Base-by-base conservation (phyloP, 2,888 invertebrate species). In the Lissonota sp. region DNA sequence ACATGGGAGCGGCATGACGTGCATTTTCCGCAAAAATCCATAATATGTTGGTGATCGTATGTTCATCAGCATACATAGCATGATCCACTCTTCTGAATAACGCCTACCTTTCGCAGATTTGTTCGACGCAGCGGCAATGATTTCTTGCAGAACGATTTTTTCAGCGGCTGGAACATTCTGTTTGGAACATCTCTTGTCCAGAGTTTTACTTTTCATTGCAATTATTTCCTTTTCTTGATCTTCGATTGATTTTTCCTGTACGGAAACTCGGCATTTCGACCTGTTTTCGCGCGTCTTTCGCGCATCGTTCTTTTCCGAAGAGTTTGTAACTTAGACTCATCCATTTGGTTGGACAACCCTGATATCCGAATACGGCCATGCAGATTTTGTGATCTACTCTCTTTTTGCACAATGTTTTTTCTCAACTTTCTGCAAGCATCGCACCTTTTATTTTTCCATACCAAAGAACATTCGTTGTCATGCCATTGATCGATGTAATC, bases 71-170 rank as follows among this genome's bases (percentile, higher is more conserved):
- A 79, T 16, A 37, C 74, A 74, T 5, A 70, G 39, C 63, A 79
- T 55, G 37, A 79, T 69, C 74, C 70, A 74, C 5, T 79, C 74
- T 49, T 79, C 79, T 6, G 53, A n/a, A 16, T 79, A 79, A 8
- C 79, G 67, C 7, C 67, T 49, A 26, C 53, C 62, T 3, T 44
- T 57, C 0, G 37, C 39, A n/a, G 64, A 16, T 37, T 14, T 57
- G n/a, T 64, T 74, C 6, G 60, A 63, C 40, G 72, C 67, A 5
- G 70, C 12, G 5, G 64, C 53, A 10, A 70, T 66, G 42, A 74
- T 63, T 66, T 42, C 44, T 46, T 1, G 8, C 16, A 53, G 55
- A 12, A 4, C 51, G n/a, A 5, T 14, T 66, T 51, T 66, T 53
- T 79, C 60, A 53, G 51, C 6, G 16, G 26, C 62, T 66, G 37